These are phyloP conservation scores for Malacoctenus gilli DNA, from an alignment of 2,797 vertebrate species.

Conservation along the genomic window DNA sequence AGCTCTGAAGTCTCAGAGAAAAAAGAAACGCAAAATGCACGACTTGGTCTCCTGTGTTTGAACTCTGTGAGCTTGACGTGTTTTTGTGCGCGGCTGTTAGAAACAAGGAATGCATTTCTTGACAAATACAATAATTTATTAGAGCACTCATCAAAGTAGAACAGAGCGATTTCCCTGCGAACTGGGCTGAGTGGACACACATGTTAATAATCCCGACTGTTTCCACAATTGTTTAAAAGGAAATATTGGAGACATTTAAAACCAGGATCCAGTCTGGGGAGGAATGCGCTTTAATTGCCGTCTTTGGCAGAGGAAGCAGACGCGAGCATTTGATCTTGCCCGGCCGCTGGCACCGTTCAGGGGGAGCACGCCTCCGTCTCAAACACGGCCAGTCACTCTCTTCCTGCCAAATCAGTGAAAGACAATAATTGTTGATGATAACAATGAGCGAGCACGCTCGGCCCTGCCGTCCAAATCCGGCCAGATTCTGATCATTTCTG, in stretches of 20 bases:
- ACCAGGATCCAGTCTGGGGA: constrained; percentile 65
- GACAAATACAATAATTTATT: constrained; percentile 79
- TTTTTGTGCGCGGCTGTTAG: too few relatives aligned
- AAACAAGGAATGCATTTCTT: constrained; percentile 70
- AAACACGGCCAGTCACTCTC: constrained; percentile 63
- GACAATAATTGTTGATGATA: constrained; percentile 76
- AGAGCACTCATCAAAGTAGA: constrained; percentile 75
- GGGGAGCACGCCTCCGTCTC: constrained; percentile 59
- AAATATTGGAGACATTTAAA: constrained; percentile 83
- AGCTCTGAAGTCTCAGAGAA: too few relatives aligned
- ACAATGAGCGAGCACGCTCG: constrained; percentile 67
- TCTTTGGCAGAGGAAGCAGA: constrained; percentile 70
- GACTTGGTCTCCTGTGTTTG: too few relatives aligned
- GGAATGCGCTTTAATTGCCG: constrained; percentile 81
- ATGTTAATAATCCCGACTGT: constrained; percentile 83
- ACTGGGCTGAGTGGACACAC: constrained; percentile 72
- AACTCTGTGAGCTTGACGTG: too few relatives aligned
- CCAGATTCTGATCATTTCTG: constrained; percentile 74
- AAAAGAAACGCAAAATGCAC: too few relatives aligned
- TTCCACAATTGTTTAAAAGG: constrained; percentile 82
- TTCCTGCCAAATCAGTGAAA: constrained; percentile 73
- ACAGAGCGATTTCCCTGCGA: constrained; percentile 69
- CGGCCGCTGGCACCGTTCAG: constrained; percentile 63
- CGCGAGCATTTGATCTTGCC: constrained; percentile 77
- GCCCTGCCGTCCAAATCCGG: constrained; percentile 41